A percentile compares a stretch with the other conserved stretches of the same genome.
These are phyloP conservation scores for Podarcis siculus DNA, from an alignment of 2,797 vertebrate genomes.

Conservation along the genomic window DNA sequence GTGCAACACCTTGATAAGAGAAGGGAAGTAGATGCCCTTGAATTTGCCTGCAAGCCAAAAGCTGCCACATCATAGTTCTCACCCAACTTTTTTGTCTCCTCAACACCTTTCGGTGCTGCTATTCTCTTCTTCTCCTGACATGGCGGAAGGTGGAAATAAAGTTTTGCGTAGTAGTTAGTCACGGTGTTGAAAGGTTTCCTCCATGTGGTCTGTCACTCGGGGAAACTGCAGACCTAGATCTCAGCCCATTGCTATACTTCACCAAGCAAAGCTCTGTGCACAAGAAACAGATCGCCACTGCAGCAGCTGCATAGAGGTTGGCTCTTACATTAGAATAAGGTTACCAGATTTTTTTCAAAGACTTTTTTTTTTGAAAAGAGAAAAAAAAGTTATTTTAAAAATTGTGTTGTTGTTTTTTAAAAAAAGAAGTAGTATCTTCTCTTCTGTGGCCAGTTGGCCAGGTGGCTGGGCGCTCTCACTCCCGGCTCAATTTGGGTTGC, in stretches of 20 bases:
- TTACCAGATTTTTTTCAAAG: too few species aligned
- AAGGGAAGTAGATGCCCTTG: constrained; percentile 63
- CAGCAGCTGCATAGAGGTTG: constrained; percentile 58
- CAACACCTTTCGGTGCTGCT: constrained; percentile 64
- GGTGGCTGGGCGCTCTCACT: too few species aligned
- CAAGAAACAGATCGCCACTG: constrained; percentile 51
- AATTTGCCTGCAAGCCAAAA: constrained; percentile 65
- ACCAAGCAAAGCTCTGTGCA: constrained; percentile 53
- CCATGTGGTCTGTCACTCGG: constrained; percentile 57
- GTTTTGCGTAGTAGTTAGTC: constrained; percentile 62
- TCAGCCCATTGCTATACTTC: constrained; percentile 59
- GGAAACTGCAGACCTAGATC: constrained; percentile 67
- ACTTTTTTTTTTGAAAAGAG: too few species aligned
- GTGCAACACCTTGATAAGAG: constrained; percentile 63
- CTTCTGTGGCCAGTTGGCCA: too few species aligned
- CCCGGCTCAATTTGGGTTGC: too few species aligned
- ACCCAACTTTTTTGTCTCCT: constrained; percentile 65
- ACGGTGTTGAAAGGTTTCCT: constrained; percentile 58
- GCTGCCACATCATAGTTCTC: constrained; percentile 69
- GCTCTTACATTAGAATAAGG: constrained; percentile 44
- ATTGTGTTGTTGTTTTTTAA: too few species aligned
- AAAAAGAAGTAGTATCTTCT: too few species aligned
- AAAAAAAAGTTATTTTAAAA: too few species aligned
- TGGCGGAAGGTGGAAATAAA: constrained; percentile 59
- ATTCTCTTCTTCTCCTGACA: constrained; percentile 54